Evolutionary conservation across 2,113 vertebrate genomes (phyloP), one percentile per base, ranked within the genome.

Genomic region (Seriola aureovittata): DNA sequence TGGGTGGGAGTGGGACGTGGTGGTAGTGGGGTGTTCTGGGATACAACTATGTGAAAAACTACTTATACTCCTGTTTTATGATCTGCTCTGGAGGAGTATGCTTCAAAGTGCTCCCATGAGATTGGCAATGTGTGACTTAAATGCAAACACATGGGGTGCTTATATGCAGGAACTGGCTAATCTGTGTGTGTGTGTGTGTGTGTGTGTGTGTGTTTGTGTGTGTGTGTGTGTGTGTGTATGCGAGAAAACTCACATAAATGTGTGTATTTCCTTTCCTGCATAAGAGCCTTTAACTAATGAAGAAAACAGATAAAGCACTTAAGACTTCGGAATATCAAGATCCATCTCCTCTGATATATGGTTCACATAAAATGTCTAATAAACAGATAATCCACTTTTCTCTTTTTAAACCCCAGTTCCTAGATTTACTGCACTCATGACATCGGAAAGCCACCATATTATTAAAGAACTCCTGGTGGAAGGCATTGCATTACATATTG

Each of bases 101-200:
- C 89, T 92, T 93, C 88, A 95, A 94, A 94, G 90, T 91, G 90
- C 89, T 92, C 93, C 93, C 94, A 46, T 59, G 92, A 92, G 94
- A 94, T 85, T 81, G 77, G 81, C 91, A 94, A 93, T 90, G 93
- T 95, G 95, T 91, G 94, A 94, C 92, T 95, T 95, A 96, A 96
- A 95, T 75, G 82, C 93, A 93, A 96, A 95, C 95, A 96, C 93
- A 95, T 96, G 95, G 91, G 92, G 88, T 75, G 85, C 89, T 91
- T 93, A 92, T 94, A 93, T 8, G 82, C 93, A 93, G 93, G 90
- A 94, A 94, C 93, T 90, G 44, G 87, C 82, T 90, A 91, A 92
- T 92, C 92, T 93, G 76, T 60, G 81, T 75, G 88, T 67, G 85
- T 68, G 76, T 76, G 69, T 86, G 86, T 82, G 75, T 81, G 75